phyloP scores from a whole-genome alignment of 2,797 vertebrate species.

The Huso huso region DNA sequence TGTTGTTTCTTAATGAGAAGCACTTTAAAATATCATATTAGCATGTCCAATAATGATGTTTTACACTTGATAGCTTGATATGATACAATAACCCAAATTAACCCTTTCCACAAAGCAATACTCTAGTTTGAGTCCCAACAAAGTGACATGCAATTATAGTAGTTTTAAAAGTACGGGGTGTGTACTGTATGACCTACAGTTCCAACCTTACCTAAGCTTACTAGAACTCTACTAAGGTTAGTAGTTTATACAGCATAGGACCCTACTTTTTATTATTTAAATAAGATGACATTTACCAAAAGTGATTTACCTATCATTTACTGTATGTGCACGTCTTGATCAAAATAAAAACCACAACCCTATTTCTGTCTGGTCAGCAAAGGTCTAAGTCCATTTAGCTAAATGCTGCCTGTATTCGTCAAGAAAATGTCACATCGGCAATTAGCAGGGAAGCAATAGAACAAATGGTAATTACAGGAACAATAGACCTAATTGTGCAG shows the following conservation, averaged over 20 bases:
- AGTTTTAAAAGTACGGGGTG: too few species aligned
- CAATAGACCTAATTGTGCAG: slow-evolving; percentile 7
- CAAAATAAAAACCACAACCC: background rate
- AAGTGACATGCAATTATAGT: too few species aligned
- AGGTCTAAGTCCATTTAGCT: slow-evolving; percentile 30
- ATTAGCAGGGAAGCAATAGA: slow-evolving; percentile 21
- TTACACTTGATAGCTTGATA: background rate
- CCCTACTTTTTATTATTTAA: background rate
- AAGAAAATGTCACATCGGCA: slow-evolving; percentile 37
- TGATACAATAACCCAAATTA: too few species aligned
- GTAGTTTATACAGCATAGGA: background rate
- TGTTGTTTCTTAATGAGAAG: background rate
- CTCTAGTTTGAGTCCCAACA: too few species aligned
- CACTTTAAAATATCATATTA: background rate
- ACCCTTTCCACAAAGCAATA: too few species aligned
- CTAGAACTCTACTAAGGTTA: background rate
- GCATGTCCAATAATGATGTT: background rate
- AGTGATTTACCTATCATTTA: background rate
- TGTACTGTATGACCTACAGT: too few species aligned
- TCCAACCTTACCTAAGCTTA: background rate
- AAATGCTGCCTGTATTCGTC: slow-evolving; percentile 30
- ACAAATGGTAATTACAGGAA: slow-evolving; percentile 23
- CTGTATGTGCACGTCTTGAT: background rate
- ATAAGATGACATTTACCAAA: background rate
- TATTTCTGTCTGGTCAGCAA: slow-evolving; percentile 31